Base-by-base conservation (phyloP, 1,140 invertebrate species). In the Drosophila ercepeae region DNA sequence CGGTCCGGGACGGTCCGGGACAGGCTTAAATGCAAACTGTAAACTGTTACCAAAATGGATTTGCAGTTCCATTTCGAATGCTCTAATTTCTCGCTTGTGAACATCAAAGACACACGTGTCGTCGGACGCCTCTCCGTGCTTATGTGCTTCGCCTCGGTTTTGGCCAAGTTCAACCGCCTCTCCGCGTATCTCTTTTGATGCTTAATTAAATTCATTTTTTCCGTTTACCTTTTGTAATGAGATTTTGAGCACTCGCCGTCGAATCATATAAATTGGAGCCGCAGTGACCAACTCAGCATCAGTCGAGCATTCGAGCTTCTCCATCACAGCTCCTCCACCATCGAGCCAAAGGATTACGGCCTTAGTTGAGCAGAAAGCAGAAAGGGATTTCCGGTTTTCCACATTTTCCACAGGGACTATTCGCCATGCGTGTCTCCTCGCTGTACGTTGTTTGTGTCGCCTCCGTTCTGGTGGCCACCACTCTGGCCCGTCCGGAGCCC, bases 401-500 rank as follows among this genome's bases (percentile, higher is more conserved):
- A 51, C 48, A 32, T 34, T 50, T 7, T 5, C 23, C 32, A 59
- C 13, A 39, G 36, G 16, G 23, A 32, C 13, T 36, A 42, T 8
- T 49, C 58, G 60, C 21, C 65, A 88, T 91, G 89, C 77, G 89
- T 74, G 61, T 68, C 11, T 90, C 60, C 13, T 73, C 78, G 92
- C 93, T 92, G 89, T 92, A 88, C 91, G 92, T 75, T 72, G 89
- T 77, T 91, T 93, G 70, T 90, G 82, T 81, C 50, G 82, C 81
- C 55, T 54, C 82, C 9, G 29, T 32, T 32, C 67, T 86, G 44
- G 77, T 92, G 89, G 92, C 92, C 41, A 89, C 92, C 76, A 92
- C 92, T 77, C 90, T 91, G 75, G 93, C 92, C 14, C 91, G 92
- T 65, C 93, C 93, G 78, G 93, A 94, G 90, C 92, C 93, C 2